Percentiles rank a stretch among this genome's conserved stretches.
Conservation (phyloP, 2,113 vertebrate species). For the Anseranas semipalmata region DNA sequence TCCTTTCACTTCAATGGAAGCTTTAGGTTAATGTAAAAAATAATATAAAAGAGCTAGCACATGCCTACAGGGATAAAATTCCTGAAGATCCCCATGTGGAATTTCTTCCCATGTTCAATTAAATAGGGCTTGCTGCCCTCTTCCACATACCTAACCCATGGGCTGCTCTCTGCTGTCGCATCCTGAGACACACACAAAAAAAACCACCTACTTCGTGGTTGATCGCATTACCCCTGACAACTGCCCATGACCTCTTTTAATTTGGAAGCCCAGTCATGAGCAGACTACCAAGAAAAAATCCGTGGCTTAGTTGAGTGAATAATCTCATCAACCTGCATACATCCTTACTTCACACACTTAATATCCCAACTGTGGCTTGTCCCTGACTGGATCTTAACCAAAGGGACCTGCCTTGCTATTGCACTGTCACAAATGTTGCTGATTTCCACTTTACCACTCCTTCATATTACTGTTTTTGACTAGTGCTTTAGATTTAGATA, state of each 20-base stretch:
- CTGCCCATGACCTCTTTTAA: background rate
- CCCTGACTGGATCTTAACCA: background rate
- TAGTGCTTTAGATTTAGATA: background rate
- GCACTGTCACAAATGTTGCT: background rate
- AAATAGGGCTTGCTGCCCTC: background rate
- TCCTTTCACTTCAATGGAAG: background rate
- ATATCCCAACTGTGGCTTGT: background rate
- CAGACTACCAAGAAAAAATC: background rate
- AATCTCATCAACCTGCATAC: background rate
- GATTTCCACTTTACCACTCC: background rate
- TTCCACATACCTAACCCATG: background rate
- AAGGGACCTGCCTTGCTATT: background rate
- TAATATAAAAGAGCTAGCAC: background rate
- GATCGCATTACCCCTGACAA: background rate
- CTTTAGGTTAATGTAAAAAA: background rate
- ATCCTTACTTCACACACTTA: background rate
- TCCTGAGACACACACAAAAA: background rate
- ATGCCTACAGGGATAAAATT: background rate
- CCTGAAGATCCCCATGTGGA: background rate
- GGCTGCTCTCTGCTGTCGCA: background rate
- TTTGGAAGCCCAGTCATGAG: background rate
- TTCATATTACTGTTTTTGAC: background rate
- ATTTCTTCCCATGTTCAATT: background rate
- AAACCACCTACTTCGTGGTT: background rate
- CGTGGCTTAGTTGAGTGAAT: background rate